Percentiles rank a stretch among this genome's conserved stretches.
Evolutionary conservation across 2,797 vertebrate genomes (phyloP).

Genomic region (Falco cherrug): DNA sequence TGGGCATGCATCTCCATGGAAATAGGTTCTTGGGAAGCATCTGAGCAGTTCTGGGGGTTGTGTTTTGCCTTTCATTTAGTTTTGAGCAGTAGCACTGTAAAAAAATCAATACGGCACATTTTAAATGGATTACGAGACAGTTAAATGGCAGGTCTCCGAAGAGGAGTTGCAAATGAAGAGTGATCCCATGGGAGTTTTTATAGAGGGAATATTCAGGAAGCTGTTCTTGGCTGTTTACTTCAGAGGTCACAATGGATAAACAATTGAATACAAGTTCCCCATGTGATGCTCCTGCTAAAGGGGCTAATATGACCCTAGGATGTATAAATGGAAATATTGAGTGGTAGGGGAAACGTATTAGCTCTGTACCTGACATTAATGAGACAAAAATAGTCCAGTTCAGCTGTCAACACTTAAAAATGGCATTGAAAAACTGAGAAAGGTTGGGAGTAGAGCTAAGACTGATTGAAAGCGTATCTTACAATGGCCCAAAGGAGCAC

Average conservation of each 20-base stretch:
- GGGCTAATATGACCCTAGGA: neutral
- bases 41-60: neutral
- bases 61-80: neutral
- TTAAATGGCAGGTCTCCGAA: constrained; percentile 36
- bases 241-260: neutral
- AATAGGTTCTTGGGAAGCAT: neutral
- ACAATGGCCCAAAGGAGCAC: neutral
- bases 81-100: neutral
- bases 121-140: constrained; percentile 34
- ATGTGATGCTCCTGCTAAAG: neutral
- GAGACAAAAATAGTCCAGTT: neutral
- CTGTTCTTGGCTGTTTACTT: constrained; percentile 26
- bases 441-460: neutral
- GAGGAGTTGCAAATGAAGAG: constrained; percentile 27
- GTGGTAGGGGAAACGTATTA: neutral
- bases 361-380: neutral
- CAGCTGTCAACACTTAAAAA: neutral
- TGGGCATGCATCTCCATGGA: neutral
- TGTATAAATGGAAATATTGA: constrained; percentile 28
- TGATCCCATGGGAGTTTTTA: constrained; percentile 21
- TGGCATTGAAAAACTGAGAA: neutral
- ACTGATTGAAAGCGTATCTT: neutral
- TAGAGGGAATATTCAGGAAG: constrained; percentile 22
- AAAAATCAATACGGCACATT: constrained; percentile 44
- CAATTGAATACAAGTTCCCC: neutral